These are phyloP conservation scores for Dasypus novemcinctus DNA, from an alignment of 2,113 vertebrate genomes.

Conservation along the genomic window DNA sequence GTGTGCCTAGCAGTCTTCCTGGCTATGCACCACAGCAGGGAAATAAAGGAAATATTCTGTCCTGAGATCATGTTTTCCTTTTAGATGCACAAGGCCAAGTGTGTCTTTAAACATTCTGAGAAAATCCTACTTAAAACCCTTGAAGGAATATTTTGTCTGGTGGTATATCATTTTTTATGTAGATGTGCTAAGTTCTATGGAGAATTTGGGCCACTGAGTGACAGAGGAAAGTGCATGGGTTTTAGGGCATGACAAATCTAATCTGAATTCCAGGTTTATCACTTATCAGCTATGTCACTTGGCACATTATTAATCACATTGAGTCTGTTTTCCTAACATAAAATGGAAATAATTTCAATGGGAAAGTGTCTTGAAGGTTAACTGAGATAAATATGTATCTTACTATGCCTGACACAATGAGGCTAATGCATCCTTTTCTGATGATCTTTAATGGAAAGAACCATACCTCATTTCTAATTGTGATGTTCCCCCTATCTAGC, in stretches of 20 bases:
- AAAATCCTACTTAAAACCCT: background rate
- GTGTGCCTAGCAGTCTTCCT: background rate
- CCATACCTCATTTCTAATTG: background rate
- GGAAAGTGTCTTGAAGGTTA: background rate
- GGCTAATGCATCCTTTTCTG: background rate
- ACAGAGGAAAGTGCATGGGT: background rate
- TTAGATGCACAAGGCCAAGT: background rate
- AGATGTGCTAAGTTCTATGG: background rate
- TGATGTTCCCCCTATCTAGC: background rate
- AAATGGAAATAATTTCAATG: background rate
- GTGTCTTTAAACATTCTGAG: background rate
- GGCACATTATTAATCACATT: slow-evolving; percentile 1
- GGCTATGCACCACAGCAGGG: background rate
- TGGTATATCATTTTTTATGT: background rate
- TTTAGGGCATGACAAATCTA: background rate
- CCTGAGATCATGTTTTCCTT: background rate
- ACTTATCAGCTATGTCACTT: background rate
- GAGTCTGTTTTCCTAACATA: background rate
- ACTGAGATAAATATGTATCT: background rate
- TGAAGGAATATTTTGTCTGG: background rate
- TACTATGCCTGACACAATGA: background rate
- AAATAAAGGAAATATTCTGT: background rate
- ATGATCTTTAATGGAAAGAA: background rate
- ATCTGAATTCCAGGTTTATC: background rate
- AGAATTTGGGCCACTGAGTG: background rate